Evolutionary conservation across 2,113 vertebrate genomes (phyloP).

Genomic region (Henicopernis longicauda): DNA sequence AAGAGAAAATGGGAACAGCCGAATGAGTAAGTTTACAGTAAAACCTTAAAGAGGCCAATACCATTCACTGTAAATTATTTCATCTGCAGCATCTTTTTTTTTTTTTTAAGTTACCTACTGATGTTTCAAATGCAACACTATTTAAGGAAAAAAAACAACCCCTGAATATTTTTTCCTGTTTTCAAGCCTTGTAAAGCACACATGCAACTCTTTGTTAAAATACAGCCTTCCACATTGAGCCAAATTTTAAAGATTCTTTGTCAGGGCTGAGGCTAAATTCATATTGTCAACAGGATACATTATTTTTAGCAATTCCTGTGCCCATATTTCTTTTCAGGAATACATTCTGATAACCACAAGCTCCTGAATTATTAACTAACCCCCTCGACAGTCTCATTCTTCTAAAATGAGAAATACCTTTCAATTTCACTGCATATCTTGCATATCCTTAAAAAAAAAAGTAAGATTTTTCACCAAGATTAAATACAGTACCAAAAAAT

Average conservation of each 20-base stretch:
- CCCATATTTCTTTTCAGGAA: constrained; percentile 49
- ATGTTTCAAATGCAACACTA: constrained; percentile 29
- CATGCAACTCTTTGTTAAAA: constrained; percentile 31
- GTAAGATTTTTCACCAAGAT: neutral
- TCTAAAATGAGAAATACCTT: constrained; percentile 40
- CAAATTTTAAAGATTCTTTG: constrained; percentile 32
- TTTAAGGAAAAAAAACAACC: neutral
- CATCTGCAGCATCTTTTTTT: neutral
- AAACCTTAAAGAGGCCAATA: constrained; percentile 52
- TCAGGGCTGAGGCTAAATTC: constrained; percentile 34
- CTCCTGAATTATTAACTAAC: constrained; percentile 52
- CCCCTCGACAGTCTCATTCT: neutral
- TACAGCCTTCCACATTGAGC: neutral
- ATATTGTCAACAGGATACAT: constrained; percentile 18
- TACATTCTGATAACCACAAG: constrained; percentile 22
- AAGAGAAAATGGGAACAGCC: constrained; percentile 45
- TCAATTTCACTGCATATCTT: neutral
- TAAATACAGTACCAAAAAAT: constrained; percentile 1
- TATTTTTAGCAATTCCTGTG: constrained; percentile 52
- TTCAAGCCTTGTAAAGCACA: constrained; percentile 11
- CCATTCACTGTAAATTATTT: constrained; percentile 38
- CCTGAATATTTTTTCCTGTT: neutral
- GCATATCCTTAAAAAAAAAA: neutral
- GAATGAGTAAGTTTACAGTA: constrained; percentile 55
- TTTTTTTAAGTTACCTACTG: neutral